Evolutionary conservation across 1,140 invertebrate species (phyloP), one percentile per base, ranked within the genome.

Genomic region (Megalopta genalis): DNA sequence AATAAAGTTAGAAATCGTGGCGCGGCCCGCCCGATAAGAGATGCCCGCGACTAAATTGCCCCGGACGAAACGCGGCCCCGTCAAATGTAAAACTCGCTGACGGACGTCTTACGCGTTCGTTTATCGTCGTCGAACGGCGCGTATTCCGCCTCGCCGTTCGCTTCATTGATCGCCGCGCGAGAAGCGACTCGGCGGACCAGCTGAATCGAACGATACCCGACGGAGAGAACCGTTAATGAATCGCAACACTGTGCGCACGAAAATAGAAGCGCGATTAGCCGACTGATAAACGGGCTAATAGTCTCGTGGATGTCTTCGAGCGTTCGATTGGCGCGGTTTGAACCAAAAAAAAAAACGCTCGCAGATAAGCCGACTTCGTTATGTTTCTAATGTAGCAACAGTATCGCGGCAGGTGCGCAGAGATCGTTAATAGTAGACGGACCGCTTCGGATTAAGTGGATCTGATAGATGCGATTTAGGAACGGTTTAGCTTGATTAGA

Each of bases 1-100:
- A 78, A 64, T 78, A 78, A 78, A 64, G 49, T 64, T 63, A 39
- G 46, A 72, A 71, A 72, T 64, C 59, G 25, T 21, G 2, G 14
- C 46, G 46, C 42, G 46, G 6, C n/a, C 12, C 0, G 14, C 0
- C 1, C 23, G 74, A 76, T 76, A 68, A 46, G 9, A 23, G n/a
- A 2, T 18, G 32, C 16, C 23, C 64, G 64, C 68, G 18, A 71
- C 46, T 78, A 54, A 72, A 72, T 78, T 78, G 64, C 46, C 12
- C n/a, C 14, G 14, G 49, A 52, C 18, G 4, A 7, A 21, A 52
- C 49, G 39, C 7, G 64, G 27, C 32, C 0, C 32, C 7, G 21
- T 12, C 18, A 18, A 5, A 23, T 9, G 7, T 23, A 9, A 65
- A 54, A 52, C 16, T 25, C 49, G n/a, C 25, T 25, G 74, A 60